Evolutionary conservation across 23 tunicate genomes (phyloP).

Genomic region (Halocynthia aurantium): DNA sequence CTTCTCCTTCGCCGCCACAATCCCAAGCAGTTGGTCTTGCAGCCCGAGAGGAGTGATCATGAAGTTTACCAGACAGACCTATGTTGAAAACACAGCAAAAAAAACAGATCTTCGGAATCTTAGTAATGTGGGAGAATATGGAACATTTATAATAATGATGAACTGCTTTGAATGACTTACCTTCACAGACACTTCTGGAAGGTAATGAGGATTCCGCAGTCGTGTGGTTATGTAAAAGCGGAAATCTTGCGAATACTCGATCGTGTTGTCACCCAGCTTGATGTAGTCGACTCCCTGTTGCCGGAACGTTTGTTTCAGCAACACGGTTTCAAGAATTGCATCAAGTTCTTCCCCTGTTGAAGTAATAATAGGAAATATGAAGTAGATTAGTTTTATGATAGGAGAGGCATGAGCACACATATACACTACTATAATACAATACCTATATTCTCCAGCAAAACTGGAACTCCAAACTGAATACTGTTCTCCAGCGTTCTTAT

Average conservation of each 20-base stretch:
- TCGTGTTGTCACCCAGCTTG: slow-evolving; percentile 87
- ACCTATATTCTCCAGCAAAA: slow-evolving; percentile 89
- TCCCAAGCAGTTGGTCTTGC: slow-evolving; percentile 94
- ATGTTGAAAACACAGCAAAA: neutral
- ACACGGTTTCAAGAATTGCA: slow-evolving; percentile 75
- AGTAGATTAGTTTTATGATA: no score
- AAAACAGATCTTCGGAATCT: neutral
- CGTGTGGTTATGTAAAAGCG: slow-evolving; percentile 91
- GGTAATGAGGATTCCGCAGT: slow-evolving; percentile 88
- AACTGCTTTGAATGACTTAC: slow-evolving; percentile 8
- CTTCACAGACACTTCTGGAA: slow-evolving; percentile 95
- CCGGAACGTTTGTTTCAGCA: slow-evolving; percentile 88
- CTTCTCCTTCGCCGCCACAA: slow-evolving; percentile 91
- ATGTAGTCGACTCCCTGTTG: slow-evolving; percentile 95
- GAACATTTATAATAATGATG: neutral
- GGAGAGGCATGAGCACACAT: neutral
- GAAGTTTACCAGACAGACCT: slow-evolving; percentile 96
- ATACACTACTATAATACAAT: neutral
- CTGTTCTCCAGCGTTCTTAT: slow-evolving; percentile 79
- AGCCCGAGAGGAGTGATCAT: slow-evolving; percentile 97
- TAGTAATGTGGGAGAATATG: neutral
- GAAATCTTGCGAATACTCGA: slow-evolving; percentile 84
- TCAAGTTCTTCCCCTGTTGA: slow-evolving; percentile 82
- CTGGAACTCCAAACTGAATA: slow-evolving; percentile 94
- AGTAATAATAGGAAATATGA: neutral